Percentiles rank a stretch among this genome's conserved stretches.
Evolutionary conservation across 2,797 vertebrate genomes (phyloP).

Genomic region (Prunella strophiata): DNA sequence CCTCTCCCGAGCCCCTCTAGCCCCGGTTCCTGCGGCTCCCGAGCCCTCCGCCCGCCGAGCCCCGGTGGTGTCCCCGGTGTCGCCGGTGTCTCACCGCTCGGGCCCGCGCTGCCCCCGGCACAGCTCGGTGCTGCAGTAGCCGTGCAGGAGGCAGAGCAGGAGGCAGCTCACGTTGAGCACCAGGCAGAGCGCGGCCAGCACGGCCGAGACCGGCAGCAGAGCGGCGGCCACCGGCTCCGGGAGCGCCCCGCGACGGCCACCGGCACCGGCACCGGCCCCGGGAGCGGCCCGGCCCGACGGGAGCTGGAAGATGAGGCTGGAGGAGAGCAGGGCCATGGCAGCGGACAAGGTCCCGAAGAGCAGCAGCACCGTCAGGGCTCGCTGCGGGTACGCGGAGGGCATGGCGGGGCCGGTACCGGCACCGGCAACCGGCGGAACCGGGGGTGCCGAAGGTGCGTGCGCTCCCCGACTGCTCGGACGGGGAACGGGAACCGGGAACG

Average conservation of each 20-base stretch:
- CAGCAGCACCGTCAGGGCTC: slow-evolving; percentile 13
- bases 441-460: background rate
- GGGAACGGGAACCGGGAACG: background rate
- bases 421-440: background rate
- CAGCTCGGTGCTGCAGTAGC: slow-evolving; percentile 85
- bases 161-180: slow-evolving; percentile 85
- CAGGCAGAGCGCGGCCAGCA: slow-evolving; percentile 84
- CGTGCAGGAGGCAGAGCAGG: slow-evolving; percentile 87
- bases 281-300: slow-evolving; percentile 72
- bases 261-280: too few species aligned
- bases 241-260: background rate
- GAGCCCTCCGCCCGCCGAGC: too few species aligned
- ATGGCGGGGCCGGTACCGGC: background rate
- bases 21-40: background rate
- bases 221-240: slow-evolving; percentile 73
- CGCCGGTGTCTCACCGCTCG: slow-evolving; percentile 77
- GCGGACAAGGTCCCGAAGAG: slow-evolving; percentile 75
- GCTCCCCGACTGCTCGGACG: background rate
- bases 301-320: slow-evolving; percentile 88
- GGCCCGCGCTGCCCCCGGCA: slow-evolving; percentile 80
- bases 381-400: background rate
- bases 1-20: too few species aligned
- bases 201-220: slow-evolving; percentile 82
- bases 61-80: background rate
- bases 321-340: slow-evolving; percentile 86